Percentiles rank a stretch among this genome's conserved stretches.
phyloP scores from a whole-genome alignment of 2,797 vertebrate species.

The Sebastes trivittatus region DNA sequence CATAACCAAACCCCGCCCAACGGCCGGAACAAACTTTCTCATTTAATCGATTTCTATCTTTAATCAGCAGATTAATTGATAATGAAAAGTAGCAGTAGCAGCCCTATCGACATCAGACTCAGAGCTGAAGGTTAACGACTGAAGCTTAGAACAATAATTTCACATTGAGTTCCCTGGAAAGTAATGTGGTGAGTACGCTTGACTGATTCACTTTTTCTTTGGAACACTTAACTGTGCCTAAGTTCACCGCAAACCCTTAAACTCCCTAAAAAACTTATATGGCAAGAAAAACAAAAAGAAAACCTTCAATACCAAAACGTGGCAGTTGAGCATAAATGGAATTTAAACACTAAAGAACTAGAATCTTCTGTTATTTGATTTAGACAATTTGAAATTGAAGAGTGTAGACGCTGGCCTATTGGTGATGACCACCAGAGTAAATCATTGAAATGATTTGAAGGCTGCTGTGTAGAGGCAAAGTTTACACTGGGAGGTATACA shows the following conservation, averaged over 20 bases:
- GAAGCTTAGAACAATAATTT: neutral
- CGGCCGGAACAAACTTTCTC: too few relatives aligned
- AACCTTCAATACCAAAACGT: neutral
- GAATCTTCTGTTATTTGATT: neutral
- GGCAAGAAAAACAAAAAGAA: neutral
- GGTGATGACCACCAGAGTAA: neutral
- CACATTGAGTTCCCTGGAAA: neutral
- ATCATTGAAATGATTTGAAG: neutral
- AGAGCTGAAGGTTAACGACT: neutral
- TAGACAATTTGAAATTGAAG: neutral
- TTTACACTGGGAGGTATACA: neutral
- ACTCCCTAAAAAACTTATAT: too few relatives aligned
- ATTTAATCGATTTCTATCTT: too few relatives aligned
- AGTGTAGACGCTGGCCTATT: neutral
- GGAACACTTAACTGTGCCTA: neutral
- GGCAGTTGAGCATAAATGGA: neutral
- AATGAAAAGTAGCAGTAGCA: neutral
- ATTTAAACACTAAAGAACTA: neutral
- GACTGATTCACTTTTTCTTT: neutral
- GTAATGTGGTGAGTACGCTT: neutral
- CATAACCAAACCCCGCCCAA: too few relatives aligned
- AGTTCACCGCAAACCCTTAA: neutral
- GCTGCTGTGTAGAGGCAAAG: neutral
- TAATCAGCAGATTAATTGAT: too few relatives aligned
- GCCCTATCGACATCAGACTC: neutral